Conservation (phyloP, 2,888 invertebrate species). For the Amaurobius ferox region DNA sequence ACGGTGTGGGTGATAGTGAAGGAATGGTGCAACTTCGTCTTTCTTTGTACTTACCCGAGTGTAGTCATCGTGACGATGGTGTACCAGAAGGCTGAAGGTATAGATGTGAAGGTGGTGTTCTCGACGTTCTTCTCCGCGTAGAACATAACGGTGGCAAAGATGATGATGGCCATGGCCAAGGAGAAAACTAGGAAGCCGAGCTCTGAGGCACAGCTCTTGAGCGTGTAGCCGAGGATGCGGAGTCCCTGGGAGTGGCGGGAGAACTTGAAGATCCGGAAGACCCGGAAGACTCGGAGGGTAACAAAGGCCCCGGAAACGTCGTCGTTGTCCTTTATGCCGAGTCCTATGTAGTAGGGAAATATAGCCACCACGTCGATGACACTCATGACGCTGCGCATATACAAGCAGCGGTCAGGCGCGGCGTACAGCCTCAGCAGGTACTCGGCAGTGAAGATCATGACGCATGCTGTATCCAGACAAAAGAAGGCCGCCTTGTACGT, state of each 20-base stretch:
- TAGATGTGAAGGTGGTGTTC: conserved; percentile 98
- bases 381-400: conserved; percentile 98
- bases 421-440: conserved; percentile 95
- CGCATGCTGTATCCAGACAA: conserved; percentile 99
- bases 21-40: too few species aligned
- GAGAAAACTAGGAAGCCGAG: conserved; percentile 99
- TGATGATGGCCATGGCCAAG: conserved; percentile 99
- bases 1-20: too few species aligned
- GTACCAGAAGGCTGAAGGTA: conserved; percentile 99
- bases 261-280: conserved; percentile 99
- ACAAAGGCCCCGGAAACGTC: conserved; percentile 99
- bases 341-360: conserved; percentile 98
- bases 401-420: conserved; percentile 98
- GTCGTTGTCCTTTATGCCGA: conserved; percentile 98
- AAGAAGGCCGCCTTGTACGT: conserved; percentile 98
- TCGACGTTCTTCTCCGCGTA: conserved; percentile 99
- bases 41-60: conserved; percentile 90
- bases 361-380: conserved; percentile 99
- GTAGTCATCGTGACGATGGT: conserved; percentile 99
- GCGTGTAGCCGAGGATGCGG: conserved; percentile 98
- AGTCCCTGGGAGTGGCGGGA: conserved; percentile 99
- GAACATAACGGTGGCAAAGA: conserved; percentile 99
- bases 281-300: conserved; percentile 97
- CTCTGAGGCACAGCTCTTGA: conserved; percentile 99
- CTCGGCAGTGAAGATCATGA: conserved; percentile 99